A percentile compares a stretch with the other conserved stretches of the same genome.
Evolutionary conservation across 1,140 invertebrate genomes (phyloP).

Genomic region (Stenopsyche tienmushanensis): DNA sequence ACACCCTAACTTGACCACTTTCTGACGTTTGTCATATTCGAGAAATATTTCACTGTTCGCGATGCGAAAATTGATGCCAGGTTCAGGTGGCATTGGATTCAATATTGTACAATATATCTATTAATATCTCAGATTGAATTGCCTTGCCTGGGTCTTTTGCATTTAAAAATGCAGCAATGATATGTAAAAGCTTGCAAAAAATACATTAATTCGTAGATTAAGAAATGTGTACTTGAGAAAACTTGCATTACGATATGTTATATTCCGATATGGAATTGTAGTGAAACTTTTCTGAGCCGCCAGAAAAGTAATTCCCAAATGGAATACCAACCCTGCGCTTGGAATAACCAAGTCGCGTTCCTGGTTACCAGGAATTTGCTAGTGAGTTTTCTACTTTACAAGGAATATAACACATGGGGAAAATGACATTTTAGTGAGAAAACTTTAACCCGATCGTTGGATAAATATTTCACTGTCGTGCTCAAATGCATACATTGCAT

Average conservation of each 20-base stretch:
- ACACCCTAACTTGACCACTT: conserved; percentile 32
- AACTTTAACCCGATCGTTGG: conserved; percentile 10
- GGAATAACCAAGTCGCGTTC: too few relatives aligned
- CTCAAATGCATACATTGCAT: neutral
- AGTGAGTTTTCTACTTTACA: conserved; percentile 5
- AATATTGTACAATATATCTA: neutral
- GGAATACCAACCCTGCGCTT: conserved; percentile 24
- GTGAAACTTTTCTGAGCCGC: too few relatives aligned
- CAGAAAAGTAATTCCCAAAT: conserved; percentile 41
- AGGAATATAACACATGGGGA: conserved; percentile 18
- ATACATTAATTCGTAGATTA: neutral
- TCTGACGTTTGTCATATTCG: conserved; percentile 41
- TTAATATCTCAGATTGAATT: neutral
- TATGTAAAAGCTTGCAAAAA: neutral
- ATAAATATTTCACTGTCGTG: conserved; percentile 2
- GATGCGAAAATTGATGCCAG: neutral
- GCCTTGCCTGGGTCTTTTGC: too few relatives aligned
- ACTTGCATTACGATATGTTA: too few relatives aligned
- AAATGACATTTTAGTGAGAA: conserved; percentile 4
- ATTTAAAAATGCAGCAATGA: neutral
- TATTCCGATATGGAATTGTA: too few relatives aligned
- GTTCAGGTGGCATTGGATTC: conserved; percentile 5
- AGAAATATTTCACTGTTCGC: conserved; percentile 18
- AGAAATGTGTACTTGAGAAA: neutral
- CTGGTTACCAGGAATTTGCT: conserved; percentile 15